These are phyloP conservation scores for Eulemur macaco DNA, from an alignment of 2,113 vertebrate species.

Conservation along the genomic window DNA sequence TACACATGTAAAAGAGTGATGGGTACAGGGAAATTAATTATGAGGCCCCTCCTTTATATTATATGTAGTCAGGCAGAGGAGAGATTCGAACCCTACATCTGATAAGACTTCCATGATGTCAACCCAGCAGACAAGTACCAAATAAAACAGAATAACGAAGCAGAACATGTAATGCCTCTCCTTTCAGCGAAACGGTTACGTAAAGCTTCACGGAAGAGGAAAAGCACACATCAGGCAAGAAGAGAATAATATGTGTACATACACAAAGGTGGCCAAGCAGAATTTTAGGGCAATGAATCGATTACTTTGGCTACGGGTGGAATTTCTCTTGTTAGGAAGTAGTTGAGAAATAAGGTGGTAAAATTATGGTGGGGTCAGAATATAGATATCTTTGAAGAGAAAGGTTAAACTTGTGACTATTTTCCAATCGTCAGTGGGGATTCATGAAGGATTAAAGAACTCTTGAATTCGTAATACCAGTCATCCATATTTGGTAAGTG, in stretches of 20 bases:
- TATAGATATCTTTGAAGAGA: not conserved
- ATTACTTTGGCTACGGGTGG: not conserved
- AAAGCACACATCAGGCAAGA: not conserved
- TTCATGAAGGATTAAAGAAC: not conserved
- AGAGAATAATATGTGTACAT: not conserved
- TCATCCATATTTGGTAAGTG: not conserved
- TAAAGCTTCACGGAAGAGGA: not conserved
- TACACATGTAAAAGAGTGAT: not conserved
- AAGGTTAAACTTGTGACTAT: not conserved
- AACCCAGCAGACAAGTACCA: not conserved
- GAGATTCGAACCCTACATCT: not conserved
- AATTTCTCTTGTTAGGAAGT: not conserved
- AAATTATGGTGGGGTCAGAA: not conserved
- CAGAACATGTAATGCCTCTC: not conserved
- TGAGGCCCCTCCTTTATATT: not conserved
- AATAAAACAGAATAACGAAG: not conserved
- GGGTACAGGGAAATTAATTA: not conserved
- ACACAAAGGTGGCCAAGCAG: not conserved
- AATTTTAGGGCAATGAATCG: not conserved
- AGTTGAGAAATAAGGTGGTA: not conserved
- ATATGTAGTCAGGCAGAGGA: not conserved
- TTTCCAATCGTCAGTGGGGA: not conserved
- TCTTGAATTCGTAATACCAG: not conserved
- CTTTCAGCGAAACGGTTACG: not conserved
- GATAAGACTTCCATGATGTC: no score